A percentile compares a stretch with the other conserved stretches of the same genome.
Evolutionary conservation across 92 coral and sea anemone species (phyloP).

Genomic region (Nematostella vectensis): DNA sequence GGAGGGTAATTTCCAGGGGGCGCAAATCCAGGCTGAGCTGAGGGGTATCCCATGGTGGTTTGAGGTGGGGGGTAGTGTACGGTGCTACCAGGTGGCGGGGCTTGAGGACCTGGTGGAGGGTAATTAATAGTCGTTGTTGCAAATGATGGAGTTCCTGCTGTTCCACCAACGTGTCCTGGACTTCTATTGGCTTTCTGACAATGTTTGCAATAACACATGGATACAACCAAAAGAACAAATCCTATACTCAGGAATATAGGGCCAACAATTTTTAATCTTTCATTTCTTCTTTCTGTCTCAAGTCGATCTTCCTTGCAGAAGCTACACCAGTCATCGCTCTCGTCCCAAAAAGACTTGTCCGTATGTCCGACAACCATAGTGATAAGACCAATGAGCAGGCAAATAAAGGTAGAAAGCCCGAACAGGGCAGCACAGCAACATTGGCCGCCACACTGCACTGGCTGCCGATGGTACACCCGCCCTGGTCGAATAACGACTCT

Average conservation of each 20-base stretch:
- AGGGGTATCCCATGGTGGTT: not conserved
- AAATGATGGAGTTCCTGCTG: not conserved
- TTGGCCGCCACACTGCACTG: too few species aligned
- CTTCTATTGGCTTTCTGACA: slow-evolving; percentile 14
- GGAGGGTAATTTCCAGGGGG: slow-evolving; percentile 9
- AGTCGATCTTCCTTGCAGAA: slow-evolving; percentile 43
- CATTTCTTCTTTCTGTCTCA: slow-evolving; percentile 21
- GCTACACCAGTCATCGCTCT: slow-evolving; percentile 50
- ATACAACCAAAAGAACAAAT: not conserved
- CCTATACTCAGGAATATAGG: slow-evolving; percentile 46
- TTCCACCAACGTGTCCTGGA: slow-evolving; percentile 11
- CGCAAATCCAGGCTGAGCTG: slow-evolving; percentile 10
- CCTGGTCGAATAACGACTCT: too few species aligned
- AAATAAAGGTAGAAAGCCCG: slow-evolving; percentile 27
- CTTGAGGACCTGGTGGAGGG: not conserved
- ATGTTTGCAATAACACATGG: slow-evolving; percentile 9
- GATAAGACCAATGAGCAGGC: slow-evolving; percentile 40
- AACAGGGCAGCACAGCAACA: too few species aligned
- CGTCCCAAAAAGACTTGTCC: slow-evolving; percentile 43
- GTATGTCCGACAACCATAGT: slow-evolving; percentile 51
- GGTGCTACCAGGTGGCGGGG: not conserved
- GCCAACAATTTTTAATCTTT: slow-evolving; percentile 48
- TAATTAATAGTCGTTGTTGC: slow-evolving; percentile 4
- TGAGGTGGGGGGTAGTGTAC: slow-evolving; percentile 12
- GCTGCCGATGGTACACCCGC: too few species aligned